Percentiles rank a stretch among this genome's conserved stretches.
Conservation (phyloP, 1,140 invertebrate species). For the Drosophila kohkoa region DNA sequence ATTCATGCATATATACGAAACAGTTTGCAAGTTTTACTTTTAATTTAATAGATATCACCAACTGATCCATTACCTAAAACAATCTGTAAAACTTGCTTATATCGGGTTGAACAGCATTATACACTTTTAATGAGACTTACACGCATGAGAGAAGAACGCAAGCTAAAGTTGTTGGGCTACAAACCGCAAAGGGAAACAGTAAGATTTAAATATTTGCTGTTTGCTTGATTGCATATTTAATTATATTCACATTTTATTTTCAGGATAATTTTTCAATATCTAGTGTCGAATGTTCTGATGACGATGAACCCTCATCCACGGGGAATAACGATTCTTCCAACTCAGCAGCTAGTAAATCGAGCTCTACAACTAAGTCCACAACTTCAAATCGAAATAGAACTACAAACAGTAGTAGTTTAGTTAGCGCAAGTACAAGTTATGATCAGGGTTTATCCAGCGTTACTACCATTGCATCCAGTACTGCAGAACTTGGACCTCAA, state of each 20-base stretch:
- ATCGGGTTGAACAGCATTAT: constrained; percentile 89
- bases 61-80: constrained; percentile 91
- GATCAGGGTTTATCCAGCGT: constrained; percentile 7
- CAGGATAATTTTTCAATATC: constrained; percentile 57
- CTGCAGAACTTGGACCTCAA: constrained; percentile 13
- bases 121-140: constrained; percentile 88
- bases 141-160: constrained; percentile 67
- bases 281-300: constrained; percentile 64
- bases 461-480: background rate
- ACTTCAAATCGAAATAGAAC: constrained; percentile 25
- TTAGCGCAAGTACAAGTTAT: constrained; percentile 33
- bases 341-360: constrained; percentile 3
- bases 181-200: constrained; percentile 38
- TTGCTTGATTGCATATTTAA: background rate
- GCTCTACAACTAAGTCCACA: constrained; percentile 17
- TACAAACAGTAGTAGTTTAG: constrained; percentile 19
- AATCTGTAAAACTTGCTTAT: constrained; percentile 89
- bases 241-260: background rate
- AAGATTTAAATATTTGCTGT: constrained; percentile 5
- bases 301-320: constrained; percentile 52
- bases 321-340: constrained; percentile 2
- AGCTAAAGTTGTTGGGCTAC: constrained; percentile 47
- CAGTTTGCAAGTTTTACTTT: background rate
- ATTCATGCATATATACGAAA: constrained; percentile 31
- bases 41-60: constrained; percentile 87